Conservation (phyloP, 1,140 invertebrate species). For the Homalodisca vitripennis region DNA sequence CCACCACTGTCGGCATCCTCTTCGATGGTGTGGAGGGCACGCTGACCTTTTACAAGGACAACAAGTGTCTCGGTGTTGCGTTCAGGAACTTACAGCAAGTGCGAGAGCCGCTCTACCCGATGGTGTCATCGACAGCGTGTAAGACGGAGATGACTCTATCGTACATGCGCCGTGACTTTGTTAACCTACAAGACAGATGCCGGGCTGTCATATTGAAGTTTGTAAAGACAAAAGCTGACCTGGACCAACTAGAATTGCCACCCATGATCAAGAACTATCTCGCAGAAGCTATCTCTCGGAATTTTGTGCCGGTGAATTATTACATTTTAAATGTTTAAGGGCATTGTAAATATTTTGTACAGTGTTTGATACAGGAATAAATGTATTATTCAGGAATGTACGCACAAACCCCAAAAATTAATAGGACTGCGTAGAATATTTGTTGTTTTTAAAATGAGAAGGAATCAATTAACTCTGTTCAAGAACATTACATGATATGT, state of each 20-base stretch:
- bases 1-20: constrained; percentile 63
- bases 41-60: constrained; percentile 72
- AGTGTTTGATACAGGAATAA: too few relatives aligned
- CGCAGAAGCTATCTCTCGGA: constrained; percentile 47
- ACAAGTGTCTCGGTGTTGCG: constrained; percentile 57
- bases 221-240: constrained; percentile 47
- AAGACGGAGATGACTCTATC: constrained; percentile 70
- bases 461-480: too few relatives aligned
- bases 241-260: constrained; percentile 53
- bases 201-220: constrained; percentile 55
- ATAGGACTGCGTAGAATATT: too few relatives aligned
- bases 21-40: constrained; percentile 69
- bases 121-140: constrained; percentile 70
- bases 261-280: constrained; percentile 52
- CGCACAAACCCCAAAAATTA: too few relatives aligned
- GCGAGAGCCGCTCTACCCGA: constrained; percentile 65
- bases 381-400: too few relatives aligned
- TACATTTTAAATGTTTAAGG: constrained; percentile 22
- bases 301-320: constrained; percentile 25
- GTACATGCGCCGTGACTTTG: constrained; percentile 58
- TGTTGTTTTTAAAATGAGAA: too few relatives aligned
- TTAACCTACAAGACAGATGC: constrained; percentile 65
- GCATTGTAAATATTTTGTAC: too few relatives aligned
- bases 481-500: too few relatives aligned
- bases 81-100: constrained; percentile 56